These are phyloP conservation scores for Yponomeuta plumbellus DNA, from an alignment of 2,888 invertebrate species.

Conservation along the genomic window DNA sequence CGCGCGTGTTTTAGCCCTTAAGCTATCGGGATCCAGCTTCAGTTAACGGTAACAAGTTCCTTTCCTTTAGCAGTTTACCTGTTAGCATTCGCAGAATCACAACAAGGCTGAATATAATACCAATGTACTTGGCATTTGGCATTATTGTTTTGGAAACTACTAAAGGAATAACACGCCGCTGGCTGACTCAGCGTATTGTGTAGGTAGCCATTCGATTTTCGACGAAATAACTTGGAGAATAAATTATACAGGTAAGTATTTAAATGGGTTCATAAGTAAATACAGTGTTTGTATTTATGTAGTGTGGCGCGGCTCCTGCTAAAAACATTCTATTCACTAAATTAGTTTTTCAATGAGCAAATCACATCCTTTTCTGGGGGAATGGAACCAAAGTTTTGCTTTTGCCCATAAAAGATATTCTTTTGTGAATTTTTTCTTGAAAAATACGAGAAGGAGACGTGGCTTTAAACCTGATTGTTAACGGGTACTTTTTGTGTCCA, in stretches of 20 bases:
- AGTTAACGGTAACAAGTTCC: background rate
- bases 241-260: no score
- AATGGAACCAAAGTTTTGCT: no score
- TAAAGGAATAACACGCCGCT: slow-evolving; percentile 17
- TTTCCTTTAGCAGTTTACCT: slow-evolving; percentile 26
- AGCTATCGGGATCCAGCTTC: slow-evolving; percentile 18
- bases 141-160: slow-evolving; percentile 22
- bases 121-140: slow-evolving; percentile 20
- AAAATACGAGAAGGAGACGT: no score
- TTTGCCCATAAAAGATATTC: no score
- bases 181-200: slow-evolving; percentile 9
- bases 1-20: background rate
- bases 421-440: no score
- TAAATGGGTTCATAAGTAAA: no score
- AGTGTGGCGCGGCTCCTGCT: no score
- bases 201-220: background rate
- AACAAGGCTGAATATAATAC: slow-evolving; percentile 29
- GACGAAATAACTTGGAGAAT: background rate
- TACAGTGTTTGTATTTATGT: no score
- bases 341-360: no score
- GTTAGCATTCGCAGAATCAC: slow-evolving; percentile 34
- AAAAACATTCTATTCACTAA: no score
- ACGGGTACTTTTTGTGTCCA: background rate
- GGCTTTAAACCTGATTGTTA: no score
- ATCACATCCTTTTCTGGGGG: no score